Evolutionary conservation across 1,140 invertebrate species (phyloP), one percentile per base, ranked within the genome.

Genomic region (Hyposmocoma kahamanoa): DNA sequence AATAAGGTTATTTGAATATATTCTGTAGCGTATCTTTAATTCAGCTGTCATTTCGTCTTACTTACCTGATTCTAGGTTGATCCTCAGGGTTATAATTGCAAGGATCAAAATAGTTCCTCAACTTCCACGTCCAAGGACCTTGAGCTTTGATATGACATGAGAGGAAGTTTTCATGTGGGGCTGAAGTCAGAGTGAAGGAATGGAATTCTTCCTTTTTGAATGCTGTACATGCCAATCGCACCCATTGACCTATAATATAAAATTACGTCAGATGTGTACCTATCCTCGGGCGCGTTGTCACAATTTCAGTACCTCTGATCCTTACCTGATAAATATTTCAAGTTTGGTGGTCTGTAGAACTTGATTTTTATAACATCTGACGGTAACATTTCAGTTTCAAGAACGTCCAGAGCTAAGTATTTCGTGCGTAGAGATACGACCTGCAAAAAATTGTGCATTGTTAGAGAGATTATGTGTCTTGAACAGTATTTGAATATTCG

Each of bases 111-210:
- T 97, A 97, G 78, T 98, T 98, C 28, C 98, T 89, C 1, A 99
- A 81, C 69, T 99, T 99, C 97, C 97, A 99, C 0, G 98, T 99
- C 98, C 98, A 99, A 0, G 98, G 98, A 0, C 98, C 98, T 76
- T 98, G 96, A 0, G 97, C 97, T 84, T 99, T 98, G 53, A 99
- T 99, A 77, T 99, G 98, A 61, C 98, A 96, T 1, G 96, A 98
- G 0, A 99, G 87, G 67, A 94, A 98, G 80, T 99, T 98, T 76
- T 99, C 97, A 67, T 99, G 98, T 0, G 98, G 98, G 1, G 97
- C 97, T 10, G 98, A 99, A 0, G 98, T 99, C 34, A 99, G 81
- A 0, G 98, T 99, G 69, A 99, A 98, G 0, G 97, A 98, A 82
- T 99, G 98, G 84, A 96, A 98, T 78, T 99, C 98, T 56, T 96